phyloP scores from a whole-genome alignment of 1,140 invertebrate species.

The Ceratosolen fusciceps region DNA sequence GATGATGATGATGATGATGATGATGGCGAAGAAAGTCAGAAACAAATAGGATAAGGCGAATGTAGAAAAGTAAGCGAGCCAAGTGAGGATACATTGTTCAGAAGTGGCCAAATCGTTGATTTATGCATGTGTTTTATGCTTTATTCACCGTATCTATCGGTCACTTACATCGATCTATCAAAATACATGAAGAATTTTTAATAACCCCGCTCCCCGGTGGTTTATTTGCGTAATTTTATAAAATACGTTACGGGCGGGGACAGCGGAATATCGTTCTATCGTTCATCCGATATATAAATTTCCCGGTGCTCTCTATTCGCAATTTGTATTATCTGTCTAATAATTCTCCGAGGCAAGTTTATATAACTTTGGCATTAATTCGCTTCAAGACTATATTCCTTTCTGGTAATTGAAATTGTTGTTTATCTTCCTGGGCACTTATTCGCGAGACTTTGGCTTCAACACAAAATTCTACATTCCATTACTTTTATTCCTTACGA shows the following conservation, averaged over 20 bases:
- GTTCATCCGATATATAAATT: too few relatives aligned
- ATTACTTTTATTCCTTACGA: too few relatives aligned
- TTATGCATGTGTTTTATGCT: background rate
- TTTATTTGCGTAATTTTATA: background rate
- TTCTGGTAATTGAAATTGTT: too few relatives aligned
- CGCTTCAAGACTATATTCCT: background rate
- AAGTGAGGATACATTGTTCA: background rate
- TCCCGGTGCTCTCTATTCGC: too few relatives aligned
- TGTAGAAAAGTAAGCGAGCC: slow-evolving; percentile 13
- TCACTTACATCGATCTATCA: background rate
- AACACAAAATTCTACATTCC: too few relatives aligned
- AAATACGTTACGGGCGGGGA: too few relatives aligned
- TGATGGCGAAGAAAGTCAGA: slow-evolving; percentile 29
- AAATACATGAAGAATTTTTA: background rate
- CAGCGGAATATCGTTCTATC: too few relatives aligned
- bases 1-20: too few relatives aligned
- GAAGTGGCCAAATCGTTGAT: slow-evolving; percentile 1
- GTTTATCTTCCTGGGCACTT: too few relatives aligned
- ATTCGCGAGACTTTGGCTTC: too few relatives aligned
- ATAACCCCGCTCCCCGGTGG: background rate
- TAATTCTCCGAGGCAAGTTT: background rate
- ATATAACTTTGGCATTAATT: background rate
- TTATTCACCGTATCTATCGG: background rate
- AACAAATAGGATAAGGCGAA: slow-evolving; percentile 29
- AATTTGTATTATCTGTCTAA: background rate